These are phyloP conservation scores for Gallinago solitaria DNA, from an alignment of 2,797 vertebrate species.

Conservation along the genomic window DNA sequence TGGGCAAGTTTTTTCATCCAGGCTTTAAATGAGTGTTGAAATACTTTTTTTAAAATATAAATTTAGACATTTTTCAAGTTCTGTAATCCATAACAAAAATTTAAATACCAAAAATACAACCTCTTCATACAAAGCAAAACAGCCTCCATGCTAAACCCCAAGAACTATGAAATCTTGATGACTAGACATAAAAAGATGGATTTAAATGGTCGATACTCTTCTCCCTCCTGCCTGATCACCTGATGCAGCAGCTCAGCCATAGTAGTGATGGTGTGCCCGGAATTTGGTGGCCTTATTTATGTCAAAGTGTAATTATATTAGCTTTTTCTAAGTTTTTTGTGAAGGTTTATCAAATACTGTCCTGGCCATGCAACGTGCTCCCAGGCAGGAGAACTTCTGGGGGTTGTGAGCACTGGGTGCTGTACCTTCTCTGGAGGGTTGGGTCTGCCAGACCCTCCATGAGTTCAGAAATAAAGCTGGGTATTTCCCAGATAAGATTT, in stretches of 20 bases:
- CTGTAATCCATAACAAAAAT: background rate
- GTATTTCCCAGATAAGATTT: background rate
- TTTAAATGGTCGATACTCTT: background rate
- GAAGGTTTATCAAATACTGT: background rate
- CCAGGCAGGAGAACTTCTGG: background rate
- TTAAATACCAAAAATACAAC: background rate
- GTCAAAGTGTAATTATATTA: too few species aligned
- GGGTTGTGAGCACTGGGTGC: background rate
- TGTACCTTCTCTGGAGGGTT: background rate
- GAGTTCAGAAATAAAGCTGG: background rate
- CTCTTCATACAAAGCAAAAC: background rate
- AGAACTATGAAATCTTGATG: background rate
- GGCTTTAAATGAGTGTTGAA: background rate
- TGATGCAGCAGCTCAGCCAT: background rate
- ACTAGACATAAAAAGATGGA: background rate
- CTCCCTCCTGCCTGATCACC: background rate
- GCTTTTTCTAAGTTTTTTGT: background rate
- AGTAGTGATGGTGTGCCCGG: background rate
- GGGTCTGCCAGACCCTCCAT: background rate
- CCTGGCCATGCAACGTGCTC: background rate
- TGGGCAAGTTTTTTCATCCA: background rate
- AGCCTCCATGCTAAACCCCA: background rate
- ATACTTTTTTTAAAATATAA: background rate
- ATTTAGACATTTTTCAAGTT: background rate
- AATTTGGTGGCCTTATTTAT: background rate